Evolutionary conservation across 2,797 vertebrate genomes (phyloP).

Genomic region (Odontamblyopus lacepedii): DNA sequence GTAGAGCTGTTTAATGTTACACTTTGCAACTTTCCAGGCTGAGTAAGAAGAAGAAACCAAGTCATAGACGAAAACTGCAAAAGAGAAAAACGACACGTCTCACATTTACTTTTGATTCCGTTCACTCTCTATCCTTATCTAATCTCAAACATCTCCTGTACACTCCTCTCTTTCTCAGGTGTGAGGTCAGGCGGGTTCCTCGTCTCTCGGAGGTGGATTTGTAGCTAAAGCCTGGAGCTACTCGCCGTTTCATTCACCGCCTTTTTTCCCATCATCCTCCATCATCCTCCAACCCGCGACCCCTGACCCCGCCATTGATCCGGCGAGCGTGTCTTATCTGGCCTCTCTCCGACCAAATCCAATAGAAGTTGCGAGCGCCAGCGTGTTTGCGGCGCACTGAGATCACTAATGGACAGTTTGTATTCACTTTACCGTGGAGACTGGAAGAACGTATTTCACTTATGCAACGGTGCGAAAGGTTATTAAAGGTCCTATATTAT

Average conservation of each 20-base stretch:
- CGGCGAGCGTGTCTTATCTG: background rate
- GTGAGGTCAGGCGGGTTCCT: background rate
- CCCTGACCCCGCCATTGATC: background rate
- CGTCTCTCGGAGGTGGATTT: background rate
- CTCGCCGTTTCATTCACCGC: background rate
- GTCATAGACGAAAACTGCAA: no score
- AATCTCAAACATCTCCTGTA: background rate
- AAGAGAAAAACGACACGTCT: background rate
- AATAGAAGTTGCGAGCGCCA: background rate
- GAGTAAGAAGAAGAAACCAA: no score
- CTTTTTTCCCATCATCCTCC: background rate
- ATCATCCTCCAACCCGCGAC: background rate
- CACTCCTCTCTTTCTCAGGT: background rate
- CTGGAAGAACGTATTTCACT: background rate
- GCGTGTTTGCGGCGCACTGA: background rate
- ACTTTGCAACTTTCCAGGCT: no score
- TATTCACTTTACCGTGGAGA: background rate
- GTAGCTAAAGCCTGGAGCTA: background rate
- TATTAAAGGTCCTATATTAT: no score
- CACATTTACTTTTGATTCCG: background rate
- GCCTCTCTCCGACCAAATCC: background rate
- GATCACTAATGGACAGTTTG: conserved; percentile 5
- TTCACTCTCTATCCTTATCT: background rate
- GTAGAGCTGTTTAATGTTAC: no score
- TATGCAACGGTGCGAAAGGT: background rate